Evolutionary conservation across 2,797 vertebrate species (phyloP), one percentile per base, ranked within the genome.

Genomic region (Sylvilagus floridanus): DNA sequence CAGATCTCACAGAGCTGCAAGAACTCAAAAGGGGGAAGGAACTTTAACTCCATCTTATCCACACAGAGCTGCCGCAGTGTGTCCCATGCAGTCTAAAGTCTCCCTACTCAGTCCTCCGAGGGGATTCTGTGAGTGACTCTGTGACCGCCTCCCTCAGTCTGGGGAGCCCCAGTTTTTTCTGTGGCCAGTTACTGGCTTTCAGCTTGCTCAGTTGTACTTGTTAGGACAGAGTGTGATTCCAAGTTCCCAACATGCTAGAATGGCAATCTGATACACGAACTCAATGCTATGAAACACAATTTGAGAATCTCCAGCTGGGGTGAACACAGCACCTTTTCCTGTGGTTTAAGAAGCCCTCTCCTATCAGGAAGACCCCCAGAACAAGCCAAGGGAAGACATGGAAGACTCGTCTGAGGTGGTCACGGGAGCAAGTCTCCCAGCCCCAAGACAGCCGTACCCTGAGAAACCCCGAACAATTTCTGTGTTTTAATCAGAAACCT

Each of bases 391-490:
- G 7, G 65, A 90, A 85, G 50, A 75, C 37, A 91, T 7, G 26
- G 30, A 91, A 68, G n/a, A 4, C 26, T 75, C 66, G 2, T 82
- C 28, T 75, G 50, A 81, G 77, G 24, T 37, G n/a, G 57, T 86
- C 60, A 81, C 5, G 19, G 62, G 7, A 79, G 7, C 42, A 42
- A 28, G 3, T 86, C 9, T 47, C 54, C 57, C 24, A 82, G 30
- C 62, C 76, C 82, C 30, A n/a, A 63, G 63, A 81, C 21, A 69
- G 2, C 37, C 35, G 0, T 54, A 69, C n/a, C 37, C 65, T 71
- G 63, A 79, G 66, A 72, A 79, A 85, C 28, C 68, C 84, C 90
- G 78, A 65, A 28, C 6, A 42, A 85, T 73, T 85, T 85, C 52
- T 79, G 22, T 90, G 21, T 2, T 79, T 90, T 35, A 81, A 60